These are phyloP conservation scores for Rotaria magnacalcarata DNA, from an alignment of 2,888 invertebrate genomes.

Conservation along the genomic window DNA sequence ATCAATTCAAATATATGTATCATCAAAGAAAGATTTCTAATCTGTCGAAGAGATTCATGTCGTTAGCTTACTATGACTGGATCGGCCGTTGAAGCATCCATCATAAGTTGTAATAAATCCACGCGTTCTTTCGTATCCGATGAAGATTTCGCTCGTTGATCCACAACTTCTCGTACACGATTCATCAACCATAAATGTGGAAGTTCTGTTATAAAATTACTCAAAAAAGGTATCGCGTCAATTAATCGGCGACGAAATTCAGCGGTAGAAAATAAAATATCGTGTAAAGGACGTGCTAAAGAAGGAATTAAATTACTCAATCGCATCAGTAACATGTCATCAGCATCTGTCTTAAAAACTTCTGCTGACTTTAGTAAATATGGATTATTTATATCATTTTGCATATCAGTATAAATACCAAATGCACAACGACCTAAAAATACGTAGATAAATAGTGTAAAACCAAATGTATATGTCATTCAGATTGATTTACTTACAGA, in stretches of 20 bases:
- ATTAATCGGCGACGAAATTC: background rate
- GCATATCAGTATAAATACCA: background rate
- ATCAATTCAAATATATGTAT: too few species aligned
- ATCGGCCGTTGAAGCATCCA: background rate
- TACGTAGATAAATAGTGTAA: too few species aligned
- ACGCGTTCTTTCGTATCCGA: background rate
- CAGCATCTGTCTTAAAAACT: background rate
- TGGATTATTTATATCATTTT: background rate
- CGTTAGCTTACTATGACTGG: background rate
- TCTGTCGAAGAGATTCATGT: too few species aligned
- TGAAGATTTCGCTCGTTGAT: background rate
- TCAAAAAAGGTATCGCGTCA: background rate
- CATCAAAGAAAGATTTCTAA: too few species aligned
- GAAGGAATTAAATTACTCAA: too few species aligned
- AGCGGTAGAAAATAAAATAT: background rate
- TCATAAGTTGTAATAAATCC: conserved; percentile 19
- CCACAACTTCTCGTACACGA: background rate
- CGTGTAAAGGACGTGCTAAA: too few species aligned
- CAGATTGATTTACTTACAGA: background rate
- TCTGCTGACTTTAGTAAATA: background rate
- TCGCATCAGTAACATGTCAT: background rate
- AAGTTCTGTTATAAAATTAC: background rate
- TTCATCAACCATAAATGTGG: background rate
- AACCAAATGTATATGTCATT: background rate
- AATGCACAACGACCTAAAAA: conserved; percentile 6